Conservation (phyloP, 2,888 invertebrate species). For the Phengaris arion region DNA sequence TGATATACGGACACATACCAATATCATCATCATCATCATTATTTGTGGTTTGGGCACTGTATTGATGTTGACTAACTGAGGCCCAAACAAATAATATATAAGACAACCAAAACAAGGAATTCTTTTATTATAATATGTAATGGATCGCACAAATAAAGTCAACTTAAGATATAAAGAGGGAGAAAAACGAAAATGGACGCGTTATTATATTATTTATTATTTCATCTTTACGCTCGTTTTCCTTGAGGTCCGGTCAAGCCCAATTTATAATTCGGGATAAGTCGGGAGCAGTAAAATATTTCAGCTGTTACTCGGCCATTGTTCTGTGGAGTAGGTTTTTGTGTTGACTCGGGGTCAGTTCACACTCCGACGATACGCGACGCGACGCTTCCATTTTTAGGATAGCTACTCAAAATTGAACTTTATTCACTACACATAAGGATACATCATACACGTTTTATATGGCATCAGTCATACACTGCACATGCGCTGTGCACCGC, state of each 20-base stretch:
- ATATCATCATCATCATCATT: too few relatives aligned
- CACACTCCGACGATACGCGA: too few relatives aligned
- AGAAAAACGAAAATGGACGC: conserved; percentile 16
- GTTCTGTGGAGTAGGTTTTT: not conserved
- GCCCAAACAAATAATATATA: too few relatives aligned
- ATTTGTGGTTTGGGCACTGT: too few relatives aligned
- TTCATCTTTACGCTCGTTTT: conserved; percentile 4
- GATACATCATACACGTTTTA: too few relatives aligned
- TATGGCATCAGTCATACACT: too few relatives aligned
- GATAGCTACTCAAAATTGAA: too few relatives aligned
- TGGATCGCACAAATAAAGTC: not conserved
- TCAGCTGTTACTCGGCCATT: not conserved
- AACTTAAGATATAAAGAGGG: conserved; percentile 1
- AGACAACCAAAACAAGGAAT: not conserved
- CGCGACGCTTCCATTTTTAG: too few relatives aligned
- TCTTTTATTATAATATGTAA: not conserved
- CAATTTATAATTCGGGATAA: conserved; percentile 25
- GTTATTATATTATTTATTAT: conserved; percentile 21
- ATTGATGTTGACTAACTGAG: too few relatives aligned
- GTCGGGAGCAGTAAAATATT: conserved; percentile 2
- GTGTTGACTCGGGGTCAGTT: not conserved
- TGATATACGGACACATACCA: not conserved
- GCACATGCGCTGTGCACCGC: too few relatives aligned
- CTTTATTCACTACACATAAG: too few relatives aligned
- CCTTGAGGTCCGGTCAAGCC: conserved; percentile 4